Evolutionary conservation across 2,113 vertebrate genomes (phyloP).

Genomic region (Phaethornis superciliosus): DNA sequence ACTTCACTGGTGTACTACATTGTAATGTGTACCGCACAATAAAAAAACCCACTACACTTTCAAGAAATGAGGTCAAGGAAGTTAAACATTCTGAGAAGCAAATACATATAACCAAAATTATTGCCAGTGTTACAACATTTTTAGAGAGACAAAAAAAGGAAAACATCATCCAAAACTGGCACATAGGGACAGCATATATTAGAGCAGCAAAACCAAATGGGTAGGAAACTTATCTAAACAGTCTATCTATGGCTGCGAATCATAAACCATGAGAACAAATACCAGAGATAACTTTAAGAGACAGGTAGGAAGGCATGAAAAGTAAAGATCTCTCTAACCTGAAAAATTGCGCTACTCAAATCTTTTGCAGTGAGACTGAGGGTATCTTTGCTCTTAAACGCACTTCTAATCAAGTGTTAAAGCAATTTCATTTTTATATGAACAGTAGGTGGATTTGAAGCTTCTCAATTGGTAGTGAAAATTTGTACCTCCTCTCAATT

Average conservation of each 20-base stretch:
- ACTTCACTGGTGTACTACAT: background rate
- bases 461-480: background rate
- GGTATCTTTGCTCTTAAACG: background rate
- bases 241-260: background rate
- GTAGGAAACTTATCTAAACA: background rate
- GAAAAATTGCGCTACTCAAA: background rate
- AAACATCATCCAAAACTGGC: background rate
- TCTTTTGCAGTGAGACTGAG: background rate
- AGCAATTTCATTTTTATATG: background rate
- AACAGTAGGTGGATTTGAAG: background rate
- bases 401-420: background rate
- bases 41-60: background rate
- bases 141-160: background rate
- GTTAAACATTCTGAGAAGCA: background rate
- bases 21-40: background rate
- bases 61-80: background rate
- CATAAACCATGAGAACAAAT: background rate
- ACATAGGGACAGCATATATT: fast-evolving
- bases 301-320: fast-evolving
- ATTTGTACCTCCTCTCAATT: fast-evolving
- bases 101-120: background rate
- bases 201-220: background rate
- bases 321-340: background rate
- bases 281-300: background rate
- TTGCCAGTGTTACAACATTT: background rate